Conservation (phyloP, 2,888 invertebrate species). For the Mechanitis messenoides region DNA sequence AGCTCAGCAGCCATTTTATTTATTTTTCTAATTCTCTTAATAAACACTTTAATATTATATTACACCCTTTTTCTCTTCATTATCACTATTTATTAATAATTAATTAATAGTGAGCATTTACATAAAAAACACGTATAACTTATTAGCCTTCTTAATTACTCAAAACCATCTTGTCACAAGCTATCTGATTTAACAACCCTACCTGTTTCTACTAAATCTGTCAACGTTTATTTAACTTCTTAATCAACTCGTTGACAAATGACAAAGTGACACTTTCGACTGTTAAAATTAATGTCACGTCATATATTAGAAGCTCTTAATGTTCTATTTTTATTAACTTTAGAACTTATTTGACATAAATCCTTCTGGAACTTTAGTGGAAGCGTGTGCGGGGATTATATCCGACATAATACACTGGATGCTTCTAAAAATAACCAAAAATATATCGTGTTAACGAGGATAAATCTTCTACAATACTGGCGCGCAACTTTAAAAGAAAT, state of each 20-base stretch:
- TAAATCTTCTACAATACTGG: constrained; percentile 55
- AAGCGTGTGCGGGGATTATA: constrained; percentile 49
- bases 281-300: constrained; percentile 56
- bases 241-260: constrained; percentile 71
- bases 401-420: constrained; percentile 49
- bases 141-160: constrained; percentile 34
- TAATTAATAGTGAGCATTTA: constrained; percentile 30
- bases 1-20: constrained; percentile 57
- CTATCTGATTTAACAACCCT: constrained; percentile 44
- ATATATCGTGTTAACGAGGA: constrained; percentile 49
- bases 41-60: constrained; percentile 37
- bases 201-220: constrained; percentile 56
- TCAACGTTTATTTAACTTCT: constrained; percentile 56
- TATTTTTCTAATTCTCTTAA: constrained; percentile 31
- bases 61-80: constrained; percentile 61
- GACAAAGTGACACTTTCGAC: constrained; percentile 55
- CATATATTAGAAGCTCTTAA: constrained; percentile 54
- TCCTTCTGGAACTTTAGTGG: constrained; percentile 44
- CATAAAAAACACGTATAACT: constrained; percentile 36
- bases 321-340: constrained; percentile 57
- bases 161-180: constrained; percentile 52
- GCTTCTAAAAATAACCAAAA: constrained; percentile 49
- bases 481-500: constrained; percentile 51
- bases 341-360: constrained; percentile 47
- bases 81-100: constrained; percentile 44